Evolutionary conservation across 2,888 invertebrate genomes (phyloP), one percentile per base, ranked within the genome.

Genomic region (Sycophila texana): DNA sequence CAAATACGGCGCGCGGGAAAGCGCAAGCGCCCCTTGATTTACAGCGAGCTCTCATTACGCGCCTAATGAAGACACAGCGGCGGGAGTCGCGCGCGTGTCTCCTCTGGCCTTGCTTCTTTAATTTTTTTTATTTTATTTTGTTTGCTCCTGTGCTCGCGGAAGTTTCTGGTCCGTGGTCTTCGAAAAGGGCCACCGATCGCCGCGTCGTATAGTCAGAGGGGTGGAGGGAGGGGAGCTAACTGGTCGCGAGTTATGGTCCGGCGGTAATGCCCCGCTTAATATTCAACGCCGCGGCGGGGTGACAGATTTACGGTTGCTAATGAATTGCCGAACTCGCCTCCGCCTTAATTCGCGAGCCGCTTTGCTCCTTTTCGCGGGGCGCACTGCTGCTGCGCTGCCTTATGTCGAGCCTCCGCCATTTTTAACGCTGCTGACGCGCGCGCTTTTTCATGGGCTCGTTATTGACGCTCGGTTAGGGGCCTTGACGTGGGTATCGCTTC

Each of bases 221-320:
- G 78, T 78, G 65, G 20, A 58, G 30, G 74, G 55, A 58, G 16
- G 22, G 39, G 83, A 82, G 88, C 86, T 89, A 89, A 89, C 88
- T 87, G 87, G 87, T 82, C 84, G 86, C 83, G 86, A 89, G 86
- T 89, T 89, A 89, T 88, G 87, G 89, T 87, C 85, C 83, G 83
- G 84, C 84, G 82, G 86, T 88, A 89, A 89, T 86, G 85, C 84
- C 39, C 85, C 86, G 86, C 84, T 90, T 89, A 89, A 89, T 90
- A 89, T 90, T 90, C 90, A 87, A 86, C 86, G 87, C 87, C 85
- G 10, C 39, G 82, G 84, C 84, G 84, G 84, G 85, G 85, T 87
- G 88, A 89, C 88, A 87, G 87, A 90, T 90, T 90, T 90, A 90
- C 87, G 89, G 88, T 87, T 86, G 87, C 87, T 90, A 89, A 90